Conservation (phyloP, 2,888 invertebrate genomes). For the Leptinotarsa peninsularis region DNA sequence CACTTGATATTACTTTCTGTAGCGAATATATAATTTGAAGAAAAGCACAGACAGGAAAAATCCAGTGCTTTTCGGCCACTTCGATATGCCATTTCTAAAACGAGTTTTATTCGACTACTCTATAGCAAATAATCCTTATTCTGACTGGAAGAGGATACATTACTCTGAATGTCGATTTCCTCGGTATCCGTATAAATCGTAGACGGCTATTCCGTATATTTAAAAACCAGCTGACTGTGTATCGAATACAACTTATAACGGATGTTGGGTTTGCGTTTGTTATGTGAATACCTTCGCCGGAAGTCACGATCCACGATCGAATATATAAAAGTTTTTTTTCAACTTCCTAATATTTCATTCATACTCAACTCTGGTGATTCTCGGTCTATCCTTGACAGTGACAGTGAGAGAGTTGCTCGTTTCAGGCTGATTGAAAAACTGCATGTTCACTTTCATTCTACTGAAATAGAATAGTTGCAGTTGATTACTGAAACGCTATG, state of each 20-base stretch:
- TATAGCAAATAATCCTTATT: background rate
- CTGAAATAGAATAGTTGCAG: too few species aligned
- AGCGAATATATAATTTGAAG: too few species aligned
- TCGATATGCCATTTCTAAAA: background rate
- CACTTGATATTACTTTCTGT: background rate
- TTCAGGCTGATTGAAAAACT: background rate
- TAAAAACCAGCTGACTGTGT: conserved; percentile 43
- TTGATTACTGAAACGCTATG: too few species aligned
- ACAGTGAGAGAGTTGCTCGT: background rate
- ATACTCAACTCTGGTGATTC: conserved; percentile 37
- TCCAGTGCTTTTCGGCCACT: too few species aligned
- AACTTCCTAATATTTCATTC: conserved; percentile 48
- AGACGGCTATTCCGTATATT: conserved; percentile 30
- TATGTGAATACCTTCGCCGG: conserved; percentile 48
- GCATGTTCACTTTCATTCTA: too few species aligned
- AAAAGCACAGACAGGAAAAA: too few species aligned
- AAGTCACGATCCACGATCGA: conserved; percentile 54
- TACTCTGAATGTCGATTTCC: conserved; percentile 11
- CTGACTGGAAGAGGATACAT: conserved; percentile 7
- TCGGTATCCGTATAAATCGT: conserved; percentile 17
- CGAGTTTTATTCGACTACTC: background rate
- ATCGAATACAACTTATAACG: conserved; percentile 49
- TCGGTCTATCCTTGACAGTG: background rate
- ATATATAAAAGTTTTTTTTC: conserved; percentile 46
- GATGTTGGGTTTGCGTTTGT: conserved; percentile 48